Percentiles rank a stretch among this genome's conserved stretches.
These are phyloP conservation scores for Gadus macrocephalus DNA, from an alignment of 2,113 vertebrate genomes.

Conservation along the genomic window DNA sequence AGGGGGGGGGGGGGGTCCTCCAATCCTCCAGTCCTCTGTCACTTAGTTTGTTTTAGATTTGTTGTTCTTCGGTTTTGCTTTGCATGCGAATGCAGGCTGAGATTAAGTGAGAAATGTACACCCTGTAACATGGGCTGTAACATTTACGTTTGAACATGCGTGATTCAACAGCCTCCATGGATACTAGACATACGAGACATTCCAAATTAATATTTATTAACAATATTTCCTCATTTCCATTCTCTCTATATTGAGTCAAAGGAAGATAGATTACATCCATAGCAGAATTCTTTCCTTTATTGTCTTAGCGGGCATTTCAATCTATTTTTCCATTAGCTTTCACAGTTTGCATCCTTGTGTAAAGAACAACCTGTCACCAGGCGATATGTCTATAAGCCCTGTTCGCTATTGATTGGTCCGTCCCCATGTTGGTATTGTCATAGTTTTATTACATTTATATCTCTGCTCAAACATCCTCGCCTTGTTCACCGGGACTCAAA, in stretches of 20 bases:
- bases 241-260: too few species aligned
- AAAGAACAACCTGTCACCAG: constrained; percentile 23
- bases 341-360: constrained; percentile 6
- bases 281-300: not conserved
- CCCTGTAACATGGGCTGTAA: too few species aligned
- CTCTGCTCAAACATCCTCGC: constrained; percentile 39
- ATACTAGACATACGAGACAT: too few species aligned
- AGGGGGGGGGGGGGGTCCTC: not conserved
- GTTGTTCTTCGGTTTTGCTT: not conserved
- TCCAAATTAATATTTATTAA: too few species aligned
- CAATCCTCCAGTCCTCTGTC: not conserved
- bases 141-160: too few species aligned
- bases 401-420: constrained; percentile 44
- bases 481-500: constrained; percentile 15
- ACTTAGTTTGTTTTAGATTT: not conserved
- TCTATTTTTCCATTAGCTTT: not conserved
- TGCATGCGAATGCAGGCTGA: too few species aligned
- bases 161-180: too few species aligned
- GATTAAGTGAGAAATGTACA: too few species aligned
- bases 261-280: constrained; percentile 6
- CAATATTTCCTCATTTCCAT: too few species aligned
- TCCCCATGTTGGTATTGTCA: constrained; percentile 29
- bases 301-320: not conserved
- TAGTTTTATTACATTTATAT: constrained; percentile 51
- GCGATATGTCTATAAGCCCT: constrained; percentile 18